Evolutionary conservation across 2,113 vertebrate species (phyloP).

Genomic region (Mohoua ochrocephala): DNA sequence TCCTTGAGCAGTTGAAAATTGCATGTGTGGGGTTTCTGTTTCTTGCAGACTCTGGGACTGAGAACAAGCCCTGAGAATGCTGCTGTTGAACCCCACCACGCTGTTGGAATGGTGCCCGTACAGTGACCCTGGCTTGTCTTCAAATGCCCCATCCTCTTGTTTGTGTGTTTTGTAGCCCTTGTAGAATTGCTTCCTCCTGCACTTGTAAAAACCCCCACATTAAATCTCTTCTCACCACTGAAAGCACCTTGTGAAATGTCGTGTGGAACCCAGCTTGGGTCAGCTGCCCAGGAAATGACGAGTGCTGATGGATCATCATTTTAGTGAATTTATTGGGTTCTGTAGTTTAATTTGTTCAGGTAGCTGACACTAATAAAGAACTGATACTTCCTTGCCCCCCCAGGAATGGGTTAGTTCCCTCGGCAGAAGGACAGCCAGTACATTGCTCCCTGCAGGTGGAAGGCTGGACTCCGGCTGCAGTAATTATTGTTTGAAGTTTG

Average conservation of each 20-base stretch:
- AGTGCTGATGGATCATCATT: not conserved
- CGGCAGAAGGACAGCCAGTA: not conserved
- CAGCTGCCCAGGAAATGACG: not conserved
- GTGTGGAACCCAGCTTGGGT: not conserved
- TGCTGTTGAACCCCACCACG: not conserved
- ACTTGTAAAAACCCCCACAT: not conserved
- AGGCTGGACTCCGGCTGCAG: not conserved
- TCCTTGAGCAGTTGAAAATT: not conserved
- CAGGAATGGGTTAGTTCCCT: not conserved
- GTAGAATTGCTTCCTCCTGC: not conserved
- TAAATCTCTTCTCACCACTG: not conserved
- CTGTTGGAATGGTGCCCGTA: not conserved
- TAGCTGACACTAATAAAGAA: slow-evolving; percentile 21
- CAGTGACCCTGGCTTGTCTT: not conserved
- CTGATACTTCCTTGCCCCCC: not conserved
- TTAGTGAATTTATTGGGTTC: slow-evolving; percentile 6
- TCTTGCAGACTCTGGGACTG: not conserved
- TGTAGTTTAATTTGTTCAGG: slow-evolving; percentile 37
- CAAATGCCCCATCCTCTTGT: not conserved
- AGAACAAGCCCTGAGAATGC: not conserved
- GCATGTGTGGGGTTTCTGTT: not conserved
- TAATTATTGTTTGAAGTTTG: not conserved
- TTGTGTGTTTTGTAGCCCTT: not conserved
- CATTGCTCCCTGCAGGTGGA: not conserved
- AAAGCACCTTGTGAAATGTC: not conserved